Evolutionary conservation across 2,797 vertebrate genomes (phyloP).

Genomic region (Falco columbarius): DNA sequence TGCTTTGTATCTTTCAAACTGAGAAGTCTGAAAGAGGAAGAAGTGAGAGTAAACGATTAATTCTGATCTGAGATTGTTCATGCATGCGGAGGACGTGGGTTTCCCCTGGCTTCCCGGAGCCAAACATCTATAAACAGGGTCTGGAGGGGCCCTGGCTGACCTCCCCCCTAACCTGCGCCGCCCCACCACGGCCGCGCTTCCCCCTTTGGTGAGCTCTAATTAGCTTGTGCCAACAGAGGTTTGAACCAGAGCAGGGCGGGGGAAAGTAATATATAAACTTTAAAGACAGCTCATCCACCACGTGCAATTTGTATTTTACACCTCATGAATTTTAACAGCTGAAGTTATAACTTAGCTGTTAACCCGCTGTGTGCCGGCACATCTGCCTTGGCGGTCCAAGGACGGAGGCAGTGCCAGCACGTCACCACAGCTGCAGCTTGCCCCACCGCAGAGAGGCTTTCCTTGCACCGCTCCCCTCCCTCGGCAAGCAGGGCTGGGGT

Average conservation of each 20-base stretch:
- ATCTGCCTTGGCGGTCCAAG: not conserved
- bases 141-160: not conserved
- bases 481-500: rapidly evolving
- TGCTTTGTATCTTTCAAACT: not conserved
- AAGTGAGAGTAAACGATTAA: not conserved
- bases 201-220: constrained; percentile 9
- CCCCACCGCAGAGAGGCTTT: not conserved
- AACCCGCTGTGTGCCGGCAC: constrained; percentile 15
- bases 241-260: not conserved
- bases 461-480: not conserved
- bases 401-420: rapidly evolving
- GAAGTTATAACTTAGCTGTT: constrained; percentile 66
- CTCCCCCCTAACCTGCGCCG: not conserved
- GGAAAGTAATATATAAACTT: constrained; percentile 65
- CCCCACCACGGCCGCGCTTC: not conserved
- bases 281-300: constrained; percentile 74
- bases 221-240: not conserved
- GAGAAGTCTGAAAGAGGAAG: not conserved
- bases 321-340: constrained; percentile 80
- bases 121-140: not conserved
- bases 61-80: constrained; percentile 2
- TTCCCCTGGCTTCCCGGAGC: not conserved
- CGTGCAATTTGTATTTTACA: constrained; percentile 74
- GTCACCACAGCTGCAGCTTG: not conserved
- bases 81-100: not conserved